Conservation (phyloP, 2,888 invertebrate species). For the Amphipyra berbera region DNA sequence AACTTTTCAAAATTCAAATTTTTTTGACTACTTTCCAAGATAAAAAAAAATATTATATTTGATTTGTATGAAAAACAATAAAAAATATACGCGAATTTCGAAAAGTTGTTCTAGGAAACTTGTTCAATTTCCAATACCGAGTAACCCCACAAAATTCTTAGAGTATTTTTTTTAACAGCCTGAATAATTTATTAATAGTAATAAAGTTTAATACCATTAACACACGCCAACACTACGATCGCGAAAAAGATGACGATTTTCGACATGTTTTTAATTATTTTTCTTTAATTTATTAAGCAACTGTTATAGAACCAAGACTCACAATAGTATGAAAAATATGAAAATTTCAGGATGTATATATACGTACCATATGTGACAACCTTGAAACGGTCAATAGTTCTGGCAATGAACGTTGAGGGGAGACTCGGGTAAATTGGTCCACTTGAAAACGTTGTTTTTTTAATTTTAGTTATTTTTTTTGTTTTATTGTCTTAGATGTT, state of each 20-base stretch:
- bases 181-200: too few species aligned
- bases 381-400: constrained; percentile 39
- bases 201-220: constrained; percentile 26
- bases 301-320: constrained; percentile 3
- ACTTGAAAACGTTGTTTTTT: neutral
- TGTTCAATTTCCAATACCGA: too few species aligned
- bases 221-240: constrained; percentile 34
- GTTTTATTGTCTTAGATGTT: too few species aligned
- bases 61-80: too few species aligned
- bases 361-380: constrained; percentile 18
- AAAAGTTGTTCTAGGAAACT: too few species aligned
- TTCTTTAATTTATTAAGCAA: neutral
- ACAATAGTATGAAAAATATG: constrained; percentile 25
- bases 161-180: too few species aligned
- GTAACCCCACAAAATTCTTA: too few species aligned
- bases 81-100: too few species aligned
- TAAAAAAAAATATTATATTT: too few species aligned
- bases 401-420: constrained; percentile 24
- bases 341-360: constrained; percentile 34
- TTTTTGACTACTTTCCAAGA: too few species aligned
- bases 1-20: too few species aligned
- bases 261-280: constrained; percentile 31
- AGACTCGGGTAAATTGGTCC: constrained; percentile 25
- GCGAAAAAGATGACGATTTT: constrained; percentile 45
- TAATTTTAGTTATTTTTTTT: too few species aligned